Conservation (phyloP, 2,113 vertebrate species). For the Nycticebus coucang region DNA sequence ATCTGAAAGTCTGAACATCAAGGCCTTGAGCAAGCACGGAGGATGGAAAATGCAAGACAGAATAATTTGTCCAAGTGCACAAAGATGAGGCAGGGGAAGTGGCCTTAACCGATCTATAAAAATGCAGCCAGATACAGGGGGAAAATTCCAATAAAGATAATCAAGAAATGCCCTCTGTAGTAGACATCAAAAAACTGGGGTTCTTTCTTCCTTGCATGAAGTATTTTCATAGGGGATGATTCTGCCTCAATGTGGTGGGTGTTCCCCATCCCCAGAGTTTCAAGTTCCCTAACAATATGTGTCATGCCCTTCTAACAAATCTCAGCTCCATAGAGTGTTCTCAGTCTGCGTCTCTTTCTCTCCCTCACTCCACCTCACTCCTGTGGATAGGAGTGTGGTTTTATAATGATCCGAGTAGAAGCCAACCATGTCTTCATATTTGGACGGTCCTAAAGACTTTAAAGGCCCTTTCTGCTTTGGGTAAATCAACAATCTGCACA, state of each 20-base stretch:
- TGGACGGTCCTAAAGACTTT: not conserved
- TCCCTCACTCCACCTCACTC: not conserved
- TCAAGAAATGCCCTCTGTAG: not conserved
- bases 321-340: not conserved
- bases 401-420: not conserved
- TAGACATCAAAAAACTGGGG: not conserved
- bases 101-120: not conserved
- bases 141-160: not conserved
- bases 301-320: not conserved
- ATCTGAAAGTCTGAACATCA: not conserved
- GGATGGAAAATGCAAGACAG: not conserved
- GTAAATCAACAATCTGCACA: not conserved
- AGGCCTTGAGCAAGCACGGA: not conserved
- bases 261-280: not conserved
- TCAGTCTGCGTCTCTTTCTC: not conserved
- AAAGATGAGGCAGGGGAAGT: not conserved
- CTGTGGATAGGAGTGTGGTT: not conserved
- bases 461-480: not conserved
- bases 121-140: not conserved
- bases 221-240: not conserved
- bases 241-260: not conserved
- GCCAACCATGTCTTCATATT: not conserved
- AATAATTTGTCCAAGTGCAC: not conserved
- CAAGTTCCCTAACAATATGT: too few species aligned
- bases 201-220: not conserved